A percentile compares a stretch with the other conserved stretches of the same genome.
These are phyloP conservation scores for Exocentrus adspersus DNA, from an alignment of 2,888 invertebrate genomes.

Conservation along the genomic window DNA sequence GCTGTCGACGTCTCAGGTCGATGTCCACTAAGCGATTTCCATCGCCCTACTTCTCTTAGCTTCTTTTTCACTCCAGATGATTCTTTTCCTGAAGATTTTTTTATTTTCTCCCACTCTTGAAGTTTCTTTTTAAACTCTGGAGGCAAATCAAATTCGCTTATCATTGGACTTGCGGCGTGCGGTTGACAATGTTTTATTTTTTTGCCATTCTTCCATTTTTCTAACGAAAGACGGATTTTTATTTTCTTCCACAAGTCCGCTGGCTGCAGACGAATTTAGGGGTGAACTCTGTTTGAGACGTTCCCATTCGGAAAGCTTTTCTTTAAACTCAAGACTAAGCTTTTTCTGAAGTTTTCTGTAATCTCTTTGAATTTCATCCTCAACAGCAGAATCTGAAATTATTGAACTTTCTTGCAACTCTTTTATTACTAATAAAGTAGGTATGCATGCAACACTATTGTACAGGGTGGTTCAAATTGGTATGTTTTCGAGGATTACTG, in stretches of 20 bases:
- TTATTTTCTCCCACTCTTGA: slow-evolving; percentile 85
- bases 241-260: slow-evolving; percentile 51
- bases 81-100: slow-evolving; percentile 61
- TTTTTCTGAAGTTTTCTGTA: slow-evolving; percentile 78
- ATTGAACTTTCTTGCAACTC: neutral
- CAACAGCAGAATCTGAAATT: slow-evolving; percentile 48
- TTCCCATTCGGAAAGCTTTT: slow-evolving; percentile 72
- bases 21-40: slow-evolving; percentile 65
- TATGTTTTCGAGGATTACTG: too few relatives aligned
- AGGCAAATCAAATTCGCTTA: slow-evolving; percentile 75
- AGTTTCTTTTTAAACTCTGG: slow-evolving; percentile 86
- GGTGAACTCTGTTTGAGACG: slow-evolving; percentile 54
- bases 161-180: slow-evolving; percentile 51
- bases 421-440: too few relatives aligned
- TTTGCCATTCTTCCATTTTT: slow-evolving; percentile 67
- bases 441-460: too few relatives aligned
- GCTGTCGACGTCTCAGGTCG: slow-evolving; percentile 46
- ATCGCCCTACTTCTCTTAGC: slow-evolving; percentile 71
- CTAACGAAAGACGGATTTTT: slow-evolving; percentile 62
- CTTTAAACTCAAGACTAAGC: slow-evolving; percentile 79
- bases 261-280: slow-evolving; percentile 44
- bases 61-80: slow-evolving; percentile 57
- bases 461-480: too few relatives aligned
- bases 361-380: slow-evolving; percentile 76
- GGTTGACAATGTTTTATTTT: slow-evolving; percentile 59